Evolutionary conservation across 2,113 vertebrate genomes (phyloP).

Genomic region (Leptosomus discolor): DNA sequence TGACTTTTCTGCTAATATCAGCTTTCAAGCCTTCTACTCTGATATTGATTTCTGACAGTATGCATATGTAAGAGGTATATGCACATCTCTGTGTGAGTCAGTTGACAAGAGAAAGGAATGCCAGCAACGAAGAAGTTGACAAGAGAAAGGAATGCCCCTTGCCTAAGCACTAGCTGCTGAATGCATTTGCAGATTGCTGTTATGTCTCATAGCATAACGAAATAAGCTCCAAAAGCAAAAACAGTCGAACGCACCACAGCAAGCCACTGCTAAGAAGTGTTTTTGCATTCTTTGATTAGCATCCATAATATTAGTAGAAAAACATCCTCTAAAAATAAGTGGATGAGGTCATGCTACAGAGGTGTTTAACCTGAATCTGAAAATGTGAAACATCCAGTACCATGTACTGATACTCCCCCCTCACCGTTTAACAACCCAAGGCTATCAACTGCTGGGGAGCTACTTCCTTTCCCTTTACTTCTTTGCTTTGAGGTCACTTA

Average conservation of each 20-base stretch:
- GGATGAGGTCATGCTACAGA: background rate
- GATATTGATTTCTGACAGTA: background rate
- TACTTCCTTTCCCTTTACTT: background rate
- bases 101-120: background rate
- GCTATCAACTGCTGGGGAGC: background rate
- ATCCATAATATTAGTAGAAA: background rate
- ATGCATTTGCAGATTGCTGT: background rate
- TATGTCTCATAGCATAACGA: background rate
- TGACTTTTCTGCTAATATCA: background rate
- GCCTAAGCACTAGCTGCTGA: background rate
- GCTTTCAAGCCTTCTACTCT: background rate
- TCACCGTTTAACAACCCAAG: background rate
- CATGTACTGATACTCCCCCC: background rate
- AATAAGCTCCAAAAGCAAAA: background rate
- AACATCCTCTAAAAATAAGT: background rate
- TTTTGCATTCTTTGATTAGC: background rate
- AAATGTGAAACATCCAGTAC: background rate
- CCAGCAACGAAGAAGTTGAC: background rate
- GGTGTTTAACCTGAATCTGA: background rate
- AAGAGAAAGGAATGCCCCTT: background rate
- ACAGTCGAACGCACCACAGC: fast-evolving
- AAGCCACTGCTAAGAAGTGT: background rate
- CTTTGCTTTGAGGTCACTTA: background rate
- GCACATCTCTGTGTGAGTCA: background rate
- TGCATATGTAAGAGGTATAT: background rate